phyloP scores from a whole-genome alignment of 2,113 vertebrate species.

The Camarhynchus parvulus region DNA sequence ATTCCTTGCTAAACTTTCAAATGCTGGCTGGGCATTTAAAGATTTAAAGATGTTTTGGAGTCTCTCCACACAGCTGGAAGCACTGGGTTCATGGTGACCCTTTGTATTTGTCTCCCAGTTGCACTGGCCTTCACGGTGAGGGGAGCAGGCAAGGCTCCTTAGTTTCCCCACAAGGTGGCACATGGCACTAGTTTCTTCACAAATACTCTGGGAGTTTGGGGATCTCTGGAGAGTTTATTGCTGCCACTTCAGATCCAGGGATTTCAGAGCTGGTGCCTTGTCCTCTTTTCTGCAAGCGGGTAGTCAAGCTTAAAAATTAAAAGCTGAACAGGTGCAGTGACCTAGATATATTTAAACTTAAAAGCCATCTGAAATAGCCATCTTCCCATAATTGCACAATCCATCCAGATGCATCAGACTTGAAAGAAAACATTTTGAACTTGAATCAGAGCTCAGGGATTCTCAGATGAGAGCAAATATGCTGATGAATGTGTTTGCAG shows the following conservation, averaged over 20 bases:
- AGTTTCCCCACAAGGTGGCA: conserved; percentile 70
- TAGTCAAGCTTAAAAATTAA: conserved; percentile 2
- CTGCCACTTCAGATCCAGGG: conserved; percentile 19
- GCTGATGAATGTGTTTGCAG: background rate
- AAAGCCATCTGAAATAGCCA: background rate
- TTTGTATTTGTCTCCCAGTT: background rate
- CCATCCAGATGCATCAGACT: background rate
- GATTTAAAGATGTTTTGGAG: background rate
- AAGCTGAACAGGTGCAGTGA: conserved; percentile 39
- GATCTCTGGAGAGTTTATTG: background rate
- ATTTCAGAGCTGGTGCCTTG: background rate
- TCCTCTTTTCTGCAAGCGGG: background rate
- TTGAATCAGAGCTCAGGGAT: background rate
- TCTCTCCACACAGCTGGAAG: background rate
- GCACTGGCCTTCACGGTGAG: background rate
- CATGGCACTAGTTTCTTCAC: background rate
- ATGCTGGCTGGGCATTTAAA: background rate
- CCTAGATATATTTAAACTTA: conserved; percentile 26
- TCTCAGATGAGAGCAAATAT: background rate
- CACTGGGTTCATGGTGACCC: background rate
- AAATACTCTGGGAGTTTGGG: background rate
- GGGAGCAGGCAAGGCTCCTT: background rate
- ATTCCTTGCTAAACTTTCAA: background rate
- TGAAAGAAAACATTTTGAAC: background rate
- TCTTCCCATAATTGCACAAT: background rate